phyloP scores from a whole-genome alignment of 2,797 vertebrate species.

The Pseudochirops cupreus region DNA sequence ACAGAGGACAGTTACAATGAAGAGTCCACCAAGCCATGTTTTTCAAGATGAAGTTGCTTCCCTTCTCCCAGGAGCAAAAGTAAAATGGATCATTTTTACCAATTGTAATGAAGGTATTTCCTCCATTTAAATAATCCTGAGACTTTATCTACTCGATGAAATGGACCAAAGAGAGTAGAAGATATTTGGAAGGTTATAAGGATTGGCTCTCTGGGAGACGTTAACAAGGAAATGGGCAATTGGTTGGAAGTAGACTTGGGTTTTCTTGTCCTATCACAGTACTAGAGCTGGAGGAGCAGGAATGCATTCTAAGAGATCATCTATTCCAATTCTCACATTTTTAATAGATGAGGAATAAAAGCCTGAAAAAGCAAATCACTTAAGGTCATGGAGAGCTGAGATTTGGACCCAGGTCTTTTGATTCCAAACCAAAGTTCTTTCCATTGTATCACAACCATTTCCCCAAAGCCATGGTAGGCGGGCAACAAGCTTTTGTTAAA shows the following conservation, averaged over 20 bases:
- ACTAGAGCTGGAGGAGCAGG: not conserved
- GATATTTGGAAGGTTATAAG: not conserved
- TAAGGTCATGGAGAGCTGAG: not conserved
- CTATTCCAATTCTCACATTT: not conserved
- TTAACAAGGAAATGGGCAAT: not conserved
- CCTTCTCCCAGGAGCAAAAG: conserved; percentile 33
- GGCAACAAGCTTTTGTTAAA: not conserved
- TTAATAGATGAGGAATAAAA: not conserved
- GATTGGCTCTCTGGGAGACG: not conserved
- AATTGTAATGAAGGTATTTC: conserved; percentile 49
- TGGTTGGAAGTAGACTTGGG: not conserved
- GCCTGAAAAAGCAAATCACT: not conserved
- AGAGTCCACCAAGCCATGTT: conserved; percentile 8
- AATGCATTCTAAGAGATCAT: not conserved
- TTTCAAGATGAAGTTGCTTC: conserved; percentile 54
- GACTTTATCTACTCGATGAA: conserved; percentile 18
- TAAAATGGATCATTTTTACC: conserved; percentile 53
- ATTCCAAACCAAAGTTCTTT: not conserved
- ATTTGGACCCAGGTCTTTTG: not conserved
- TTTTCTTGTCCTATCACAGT: not conserved
- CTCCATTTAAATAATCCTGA: conserved; percentile 39
- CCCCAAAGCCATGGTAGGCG: no score
- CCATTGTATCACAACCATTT: not conserved
- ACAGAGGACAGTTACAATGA: not conserved
- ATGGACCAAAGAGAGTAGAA: conserved; percentile 18